Base-by-base conservation (phyloP, 2,888 invertebrate genomes). In the Drosophila parthenogenetica region DNA sequence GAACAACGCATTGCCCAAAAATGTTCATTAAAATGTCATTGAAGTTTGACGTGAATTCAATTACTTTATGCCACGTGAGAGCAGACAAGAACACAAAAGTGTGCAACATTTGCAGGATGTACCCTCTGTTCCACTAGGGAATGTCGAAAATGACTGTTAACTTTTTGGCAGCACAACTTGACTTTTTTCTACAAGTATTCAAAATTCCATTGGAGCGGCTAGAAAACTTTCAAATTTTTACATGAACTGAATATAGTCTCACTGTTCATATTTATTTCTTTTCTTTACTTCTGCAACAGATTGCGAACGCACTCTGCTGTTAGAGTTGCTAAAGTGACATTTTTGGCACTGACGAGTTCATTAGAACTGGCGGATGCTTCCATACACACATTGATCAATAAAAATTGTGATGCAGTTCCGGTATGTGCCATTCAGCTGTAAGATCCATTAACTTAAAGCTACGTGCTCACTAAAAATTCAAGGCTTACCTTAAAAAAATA, bases 1-100 rank as follows among this genome's bases (percentile, higher is more conserved):
- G 48, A 40, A 32, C 35, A 29, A n/a, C 25, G 49, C 49, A 29
- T 37, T 14, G 50, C 40, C 19, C 14, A 45, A 75, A 78, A 71
- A 66, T 68, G 74, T 77, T 74, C 70, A 74, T 77, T 77, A 71
- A 77, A 78, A 71, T 68, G 59, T 68, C 78, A 71, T 74, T 77
- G 70, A 74, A 78, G 75, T 77, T 74, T 67, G 46, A 60, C 32
- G 51, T 43, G 42, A 51, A 60, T 60, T 60, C 59, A 60, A 60
- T 32, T 60, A 69, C 49, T 59, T 40, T 49, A 25, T 32, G 49
- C 39, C 48, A 48, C 40, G 58, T 32, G 58, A 49, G 46, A 25
- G 22, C 45, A 32, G 19, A 19, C 10, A 16, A 17, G 29, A 17
- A n/a, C 29, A 58, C 16, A 46, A 46, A 46, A 37, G 37, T 46